Percentiles rank a stretch among this genome's conserved stretches.
phyloP scores from a whole-genome alignment of 2,888 invertebrate species.

The Fragum whitleyi region DNA sequence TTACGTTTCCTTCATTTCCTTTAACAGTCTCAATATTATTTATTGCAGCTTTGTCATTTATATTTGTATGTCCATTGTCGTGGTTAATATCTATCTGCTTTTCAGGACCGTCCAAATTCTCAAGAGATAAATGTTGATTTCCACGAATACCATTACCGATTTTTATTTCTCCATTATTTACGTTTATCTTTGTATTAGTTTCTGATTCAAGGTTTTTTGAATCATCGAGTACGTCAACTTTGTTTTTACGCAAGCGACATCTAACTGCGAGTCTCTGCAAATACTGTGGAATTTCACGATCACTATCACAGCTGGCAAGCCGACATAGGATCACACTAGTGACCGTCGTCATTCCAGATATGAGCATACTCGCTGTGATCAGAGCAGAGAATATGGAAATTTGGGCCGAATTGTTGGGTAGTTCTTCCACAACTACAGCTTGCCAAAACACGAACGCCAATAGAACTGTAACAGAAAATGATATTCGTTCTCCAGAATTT shows the following conservation, averaged over 20 bases:
- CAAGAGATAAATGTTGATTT: not conserved
- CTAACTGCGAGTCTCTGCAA: not conserved
- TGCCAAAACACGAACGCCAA: conserved; percentile 7
- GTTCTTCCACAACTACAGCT: not conserved
- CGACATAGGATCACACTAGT: conserved; percentile 3
- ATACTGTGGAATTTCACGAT: not conserved
- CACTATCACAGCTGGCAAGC: not conserved
- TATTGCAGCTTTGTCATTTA: not conserved
- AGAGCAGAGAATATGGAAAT: conserved; percentile 1
- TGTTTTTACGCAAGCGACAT: not conserved
- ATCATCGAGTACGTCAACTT: not conserved
- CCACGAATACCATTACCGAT: not conserved
- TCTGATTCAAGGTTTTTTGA: not conserved
- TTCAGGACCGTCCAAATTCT: not conserved
- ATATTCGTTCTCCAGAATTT: conserved; percentile 6
- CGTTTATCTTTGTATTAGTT: not conserved
- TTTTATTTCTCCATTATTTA: not conserved
- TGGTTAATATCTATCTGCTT: not conserved
- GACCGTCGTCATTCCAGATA: not conserved
- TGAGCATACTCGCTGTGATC: not conserved
- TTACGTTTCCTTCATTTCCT: not conserved
- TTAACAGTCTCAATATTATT: not conserved
- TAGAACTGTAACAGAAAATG: not conserved
- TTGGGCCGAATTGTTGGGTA: not conserved
- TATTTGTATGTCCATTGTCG: not conserved